Base-by-base conservation (phyloP, 30 jellyfish, hydroid and myxozoan species). In the Pseudorhiza aurosa region DNA sequence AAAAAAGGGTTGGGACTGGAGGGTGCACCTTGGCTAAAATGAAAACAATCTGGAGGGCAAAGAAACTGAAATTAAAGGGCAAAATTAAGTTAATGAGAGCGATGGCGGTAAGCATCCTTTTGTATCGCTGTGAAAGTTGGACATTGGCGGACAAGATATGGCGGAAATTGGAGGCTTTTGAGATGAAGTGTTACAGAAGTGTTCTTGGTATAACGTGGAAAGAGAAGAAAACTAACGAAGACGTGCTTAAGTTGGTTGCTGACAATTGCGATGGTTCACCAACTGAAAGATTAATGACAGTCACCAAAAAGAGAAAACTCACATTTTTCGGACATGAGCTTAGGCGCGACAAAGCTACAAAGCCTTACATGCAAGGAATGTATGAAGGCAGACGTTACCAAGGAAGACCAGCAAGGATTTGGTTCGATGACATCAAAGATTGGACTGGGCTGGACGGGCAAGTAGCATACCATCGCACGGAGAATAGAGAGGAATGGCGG, bases 301-400 rank as follows among this genome's bases (percentile, higher is more conserved):
- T 58, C 21, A 15, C 2, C 2, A 21, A 58, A 31, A 58, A 31
- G 28, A 58, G 74, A 19, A 31, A 58, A 31, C 43, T 25, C 28
- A 31, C 3, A 3, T 58, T 58, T 17, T 58, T 58, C 27, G 74
- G 56, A 6, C 74, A 58, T 19, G 43, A 58, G 27, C 43, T 58
- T 42, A 58, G 74, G 27, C 74, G 74, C 10, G 74, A 58, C 10
- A 31, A 24, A 58, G 14, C 25, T 36, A 58, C 74, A 8, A 7
- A 58, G 18, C 35, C 10, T 9, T 31, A 4, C 17, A 58, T 58
- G 43, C 74, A 19, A 58, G 74, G 74, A 8, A 25, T n/a, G 21
- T 19, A 42, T 58, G 56, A 58, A 31, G 74, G 74, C 10, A 58
- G 46, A 36, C 21, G 74, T 36, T 14, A 58, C 10, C 74, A 15